Conservation (phyloP, 2,113 vertebrate genomes). For the Peromyscus leucopus region DNA sequence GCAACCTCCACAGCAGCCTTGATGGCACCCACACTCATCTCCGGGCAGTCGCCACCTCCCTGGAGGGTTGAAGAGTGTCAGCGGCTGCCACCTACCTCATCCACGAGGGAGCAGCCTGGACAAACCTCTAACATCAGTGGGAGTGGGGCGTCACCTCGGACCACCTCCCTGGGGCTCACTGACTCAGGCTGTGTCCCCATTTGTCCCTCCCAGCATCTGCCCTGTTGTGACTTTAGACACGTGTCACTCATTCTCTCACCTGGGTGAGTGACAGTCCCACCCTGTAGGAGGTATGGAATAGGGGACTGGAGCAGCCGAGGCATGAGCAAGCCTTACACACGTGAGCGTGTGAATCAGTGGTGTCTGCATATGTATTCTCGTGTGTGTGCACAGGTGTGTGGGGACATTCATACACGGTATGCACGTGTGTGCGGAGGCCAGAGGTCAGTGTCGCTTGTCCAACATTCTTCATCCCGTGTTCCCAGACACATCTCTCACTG, state of each 20-base stretch:
- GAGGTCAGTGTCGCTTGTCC: no score
- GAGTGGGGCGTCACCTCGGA: fast-evolving
- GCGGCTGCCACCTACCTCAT: fast-evolving
- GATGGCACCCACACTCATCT: conserved; percentile 97
- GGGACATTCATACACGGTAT: no score
- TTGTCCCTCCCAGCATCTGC: background rate
- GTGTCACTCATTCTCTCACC: fast-evolving
- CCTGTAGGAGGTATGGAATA: fast-evolving
- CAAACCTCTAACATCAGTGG: fast-evolving
- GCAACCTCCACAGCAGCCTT: conserved; percentile 93
- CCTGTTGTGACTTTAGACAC: fast-evolving
- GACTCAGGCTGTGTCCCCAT: background rate
- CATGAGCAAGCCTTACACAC: fast-evolving
- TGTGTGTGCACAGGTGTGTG: background rate
- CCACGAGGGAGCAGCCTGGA: background rate
- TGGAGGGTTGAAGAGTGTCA: conserved; percentile 60
- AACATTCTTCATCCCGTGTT: background rate
- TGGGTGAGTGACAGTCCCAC: fast-evolving
- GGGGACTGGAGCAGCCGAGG: fast-evolving
- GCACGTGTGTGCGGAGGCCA: background rate
- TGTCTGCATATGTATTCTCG: no score
- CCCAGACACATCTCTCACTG: background rate
- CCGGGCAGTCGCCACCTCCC: conserved; percentile 96
- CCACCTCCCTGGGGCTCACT: no score
- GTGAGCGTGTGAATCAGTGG: background rate